phyloP scores from a whole-genome alignment of 2,797 vertebrate species.

The Potorous gilbertii region DNA sequence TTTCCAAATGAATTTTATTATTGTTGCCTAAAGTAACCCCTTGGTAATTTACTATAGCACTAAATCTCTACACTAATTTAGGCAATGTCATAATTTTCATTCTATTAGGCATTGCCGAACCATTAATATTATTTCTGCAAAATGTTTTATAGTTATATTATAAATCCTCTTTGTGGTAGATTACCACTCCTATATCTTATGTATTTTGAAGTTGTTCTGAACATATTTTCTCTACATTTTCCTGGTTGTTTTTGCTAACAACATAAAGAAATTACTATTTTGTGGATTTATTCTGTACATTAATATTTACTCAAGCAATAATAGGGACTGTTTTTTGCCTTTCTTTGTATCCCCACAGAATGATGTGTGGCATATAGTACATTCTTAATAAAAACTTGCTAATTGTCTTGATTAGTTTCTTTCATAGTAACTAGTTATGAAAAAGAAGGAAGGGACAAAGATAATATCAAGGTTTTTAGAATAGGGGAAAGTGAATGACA shows the following conservation, averaged over 20 bases:
- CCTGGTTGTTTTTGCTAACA: not conserved
- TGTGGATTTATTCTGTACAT: not conserved
- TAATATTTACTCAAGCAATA: not conserved
- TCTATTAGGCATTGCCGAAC: not conserved
- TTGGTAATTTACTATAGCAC: not conserved
- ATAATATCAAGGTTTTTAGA: not conserved
- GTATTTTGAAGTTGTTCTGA: not conserved
- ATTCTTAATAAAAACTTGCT: not conserved
- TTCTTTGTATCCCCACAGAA: not conserved
- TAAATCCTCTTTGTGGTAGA: not conserved
- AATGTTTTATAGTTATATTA: not conserved
- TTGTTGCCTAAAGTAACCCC: not conserved
- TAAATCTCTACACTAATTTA: not conserved
- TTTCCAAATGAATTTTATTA: not conserved
- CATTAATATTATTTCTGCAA: not conserved
- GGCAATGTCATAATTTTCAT: not conserved
- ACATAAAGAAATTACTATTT: not conserved
- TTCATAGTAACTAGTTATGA: not conserved
- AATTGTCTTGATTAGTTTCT: not conserved
- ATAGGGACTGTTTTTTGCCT: not conserved
- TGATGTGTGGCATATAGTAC: not conserved
- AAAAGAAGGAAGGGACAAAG: not conserved
- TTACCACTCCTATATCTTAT: not conserved
- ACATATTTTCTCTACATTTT: not conserved
- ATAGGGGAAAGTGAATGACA: not conserved